These are phyloP conservation scores for Choloepus hoffmanni DNA, from an alignment of 2,113 vertebrate genomes.

Conservation along the genomic window DNA sequence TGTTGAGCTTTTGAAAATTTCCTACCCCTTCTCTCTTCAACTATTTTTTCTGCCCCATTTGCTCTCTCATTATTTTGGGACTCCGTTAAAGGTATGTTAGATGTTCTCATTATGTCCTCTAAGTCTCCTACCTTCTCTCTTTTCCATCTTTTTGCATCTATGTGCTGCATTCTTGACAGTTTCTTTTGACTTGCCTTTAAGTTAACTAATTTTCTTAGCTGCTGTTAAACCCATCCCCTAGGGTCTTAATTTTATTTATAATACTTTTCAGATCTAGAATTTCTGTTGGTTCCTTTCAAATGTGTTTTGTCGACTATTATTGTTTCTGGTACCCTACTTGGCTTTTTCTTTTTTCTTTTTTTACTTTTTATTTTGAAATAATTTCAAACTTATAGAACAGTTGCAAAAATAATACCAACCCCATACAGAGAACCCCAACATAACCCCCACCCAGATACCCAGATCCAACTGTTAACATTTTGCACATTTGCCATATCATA, in stretches of 20 bases:
- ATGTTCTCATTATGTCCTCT: background rate
- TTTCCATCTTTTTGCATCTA: background rate
- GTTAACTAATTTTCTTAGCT: conserved; percentile 12
- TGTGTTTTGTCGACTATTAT: background rate
- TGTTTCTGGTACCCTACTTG: background rate
- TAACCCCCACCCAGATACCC: too few species aligned
- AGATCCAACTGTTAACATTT: too few species aligned
- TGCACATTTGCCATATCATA: too few species aligned
- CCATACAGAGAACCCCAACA: too few species aligned
- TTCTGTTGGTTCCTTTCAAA: background rate
- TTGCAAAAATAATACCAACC: too few species aligned
- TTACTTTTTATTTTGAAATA: too few species aligned
- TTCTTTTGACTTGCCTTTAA: background rate
- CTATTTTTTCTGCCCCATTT: background rate
- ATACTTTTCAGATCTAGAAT: conserved; percentile 17
- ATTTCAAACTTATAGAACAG: too few species aligned
- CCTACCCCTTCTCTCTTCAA: background rate
- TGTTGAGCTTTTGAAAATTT: background rate
- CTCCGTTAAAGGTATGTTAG: background rate
- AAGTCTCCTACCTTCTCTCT: background rate
- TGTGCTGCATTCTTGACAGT: background rate
- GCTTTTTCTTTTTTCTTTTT: background rate
- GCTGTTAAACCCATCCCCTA: background rate
- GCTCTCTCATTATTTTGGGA: background rate
- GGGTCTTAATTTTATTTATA: conserved; percentile 8